Percentiles rank a stretch among this genome's conserved stretches.
Conservation (phyloP, 2,888 invertebrate species). For the Lycophotia porphyrea region DNA sequence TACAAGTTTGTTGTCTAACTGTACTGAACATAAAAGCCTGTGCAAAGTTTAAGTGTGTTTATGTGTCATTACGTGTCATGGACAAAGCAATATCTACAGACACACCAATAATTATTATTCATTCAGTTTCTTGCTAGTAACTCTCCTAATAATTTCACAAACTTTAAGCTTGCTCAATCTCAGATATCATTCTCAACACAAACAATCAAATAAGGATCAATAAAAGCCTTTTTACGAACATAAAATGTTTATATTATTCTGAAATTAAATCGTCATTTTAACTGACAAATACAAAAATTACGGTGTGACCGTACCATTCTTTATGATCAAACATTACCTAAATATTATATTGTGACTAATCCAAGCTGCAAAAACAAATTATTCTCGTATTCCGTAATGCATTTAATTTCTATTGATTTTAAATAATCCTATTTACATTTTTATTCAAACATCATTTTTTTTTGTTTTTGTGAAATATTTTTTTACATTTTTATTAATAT, state of each 20-base stretch:
- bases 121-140: slow-evolving; percentile 9
- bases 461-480: slow-evolving; percentile 40
- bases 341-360: slow-evolving; percentile 52
- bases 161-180: slow-evolving; percentile 30
- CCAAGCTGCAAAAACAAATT: slow-evolving; percentile 45
- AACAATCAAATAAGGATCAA: slow-evolving; percentile 36
- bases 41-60: slow-evolving; percentile 12
- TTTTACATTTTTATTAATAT: slow-evolving; percentile 44
- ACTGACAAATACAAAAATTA: slow-evolving; percentile 37
- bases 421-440: slow-evolving; percentile 63
- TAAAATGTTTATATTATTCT: slow-evolving; percentile 53
- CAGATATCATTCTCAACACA: slow-evolving; percentile 4
- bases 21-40: not conserved
- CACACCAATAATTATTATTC: slow-evolving; percentile 35
- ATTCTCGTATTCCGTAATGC: slow-evolving; percentile 34
- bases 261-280: slow-evolving; percentile 47
- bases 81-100: slow-evolving; percentile 21
- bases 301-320: slow-evolving; percentile 46
- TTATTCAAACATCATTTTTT: slow-evolving; percentile 48
- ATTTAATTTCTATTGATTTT: slow-evolving; percentile 54
- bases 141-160: slow-evolving; percentile 18
- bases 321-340: slow-evolving; percentile 43
- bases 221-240: slow-evolving; percentile 51
- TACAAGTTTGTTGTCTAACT: slow-evolving; percentile 13
- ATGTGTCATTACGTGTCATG: slow-evolving; percentile 26